A percentile compares a stretch with the other conserved stretches of the same genome.
Conservation (phyloP, 2,888 invertebrate species). For the Chymomyza amoena region DNA sequence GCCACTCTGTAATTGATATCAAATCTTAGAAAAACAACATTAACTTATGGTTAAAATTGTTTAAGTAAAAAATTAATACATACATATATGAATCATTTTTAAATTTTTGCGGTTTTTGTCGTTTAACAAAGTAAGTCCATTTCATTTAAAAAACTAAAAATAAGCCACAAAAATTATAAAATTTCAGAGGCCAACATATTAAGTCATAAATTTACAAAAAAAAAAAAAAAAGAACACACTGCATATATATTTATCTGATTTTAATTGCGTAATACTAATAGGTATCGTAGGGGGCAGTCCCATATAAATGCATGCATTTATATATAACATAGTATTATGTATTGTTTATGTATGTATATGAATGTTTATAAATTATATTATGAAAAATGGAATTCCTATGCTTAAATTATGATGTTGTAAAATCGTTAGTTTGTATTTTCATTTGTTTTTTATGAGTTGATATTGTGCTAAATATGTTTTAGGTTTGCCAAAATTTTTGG, state of each 20-base stretch:
- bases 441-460: background rate
- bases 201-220: background rate
- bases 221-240: background rate
- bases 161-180: too few relatives aligned
- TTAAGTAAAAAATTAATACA: too few relatives aligned
- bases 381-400: background rate
- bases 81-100: too few relatives aligned
- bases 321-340: background rate
- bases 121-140: too few relatives aligned
- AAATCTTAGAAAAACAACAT: too few relatives aligned
- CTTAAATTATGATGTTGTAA: background rate
- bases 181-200: too few relatives aligned
- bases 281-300: background rate
- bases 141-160: too few relatives aligned
- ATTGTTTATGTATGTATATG: background rate
- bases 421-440: background rate
- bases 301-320: background rate
- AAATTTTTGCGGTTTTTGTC: too few relatives aligned
- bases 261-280: background rate
- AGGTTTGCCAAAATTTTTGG: background rate
- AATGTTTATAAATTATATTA: background rate
- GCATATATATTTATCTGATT: background rate
- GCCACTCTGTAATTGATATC: too few relatives aligned
- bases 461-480: background rate
- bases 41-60: too few relatives aligned